Evolutionary conservation across 1,140 invertebrate genomes (phyloP), one percentile per base, ranked within the genome.

Genomic region (Saccostrea glomerata): DNA sequence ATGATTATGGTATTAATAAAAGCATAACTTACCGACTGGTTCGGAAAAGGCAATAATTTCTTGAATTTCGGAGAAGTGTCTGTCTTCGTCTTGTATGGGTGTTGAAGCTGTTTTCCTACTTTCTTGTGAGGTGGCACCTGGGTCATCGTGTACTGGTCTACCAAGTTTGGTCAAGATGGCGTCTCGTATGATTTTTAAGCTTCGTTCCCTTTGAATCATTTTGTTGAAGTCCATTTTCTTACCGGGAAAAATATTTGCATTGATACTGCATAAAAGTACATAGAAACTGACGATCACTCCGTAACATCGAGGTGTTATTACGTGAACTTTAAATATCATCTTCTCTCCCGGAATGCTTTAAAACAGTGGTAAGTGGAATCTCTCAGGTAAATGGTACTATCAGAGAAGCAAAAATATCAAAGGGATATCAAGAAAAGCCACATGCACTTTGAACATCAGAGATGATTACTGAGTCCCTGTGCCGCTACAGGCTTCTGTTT

Each of bases 41-140:
- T 77, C 70, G 25, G 70, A 77, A 36, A 77, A 77, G 30, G 25
- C 23, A 77, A 77, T 77, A 12, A 77, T 77, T 77, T 77, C 70
- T 36, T 77, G 25, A 77, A 30, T 77, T 77, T 77, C 70, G 70
- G 70, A 36, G 30, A 77, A 15, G 25, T 13, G 36, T n/a, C 17
- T 9, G 60, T 20, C n/a, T n/a, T n/a, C 25, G 9, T 23, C 9
- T 30, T 77, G 12, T 30, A 36, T 4, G 13, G 23, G 2, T 30
- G 70, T 77, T 25, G 70, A 12, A 11, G 7, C 23, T 13, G 30
- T 36, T 15, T 23, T 77, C 12, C 12, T 17, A 15, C 23, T 30
- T 23, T 77, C 12, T 30, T 36, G 11, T 77, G 30, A 9, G 0
- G 70, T 15, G 25, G 7, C 25, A 3, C 25, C 11, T 23, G 70